Percentiles rank a stretch among this genome's conserved stretches.
Evolutionary conservation across 2,113 vertebrate genomes (phyloP).

Genomic region (Lepidothrix coronata): DNA sequence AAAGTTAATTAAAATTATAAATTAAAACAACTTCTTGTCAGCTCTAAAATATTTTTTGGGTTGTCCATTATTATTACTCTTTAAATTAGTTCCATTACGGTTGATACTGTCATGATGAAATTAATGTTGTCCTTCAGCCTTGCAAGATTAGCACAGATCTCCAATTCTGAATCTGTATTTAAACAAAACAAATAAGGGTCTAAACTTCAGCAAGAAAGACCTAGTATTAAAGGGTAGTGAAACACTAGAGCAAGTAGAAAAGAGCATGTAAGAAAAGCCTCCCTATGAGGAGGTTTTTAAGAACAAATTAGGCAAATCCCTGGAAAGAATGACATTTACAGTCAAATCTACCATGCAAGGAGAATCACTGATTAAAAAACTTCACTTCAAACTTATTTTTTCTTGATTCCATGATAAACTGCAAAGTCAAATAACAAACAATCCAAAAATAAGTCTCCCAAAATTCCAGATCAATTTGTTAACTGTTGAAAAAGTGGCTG

Average conservation of each 20-base stretch:
- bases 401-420: not conserved
- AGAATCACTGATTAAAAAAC: not conserved
- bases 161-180: not conserved
- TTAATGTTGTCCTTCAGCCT: not conserved
- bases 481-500: not conserved
- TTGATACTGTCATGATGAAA: not conserved
- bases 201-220: not conserved
- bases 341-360: not conserved
- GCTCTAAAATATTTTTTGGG: not conserved
- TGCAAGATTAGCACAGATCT: not conserved
- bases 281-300: not conserved
- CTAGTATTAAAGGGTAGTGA: not conserved
- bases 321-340: not conserved
- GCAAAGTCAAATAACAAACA: not conserved
- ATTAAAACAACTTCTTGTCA: not conserved
- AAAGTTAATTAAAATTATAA: not conserved
- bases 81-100: not conserved
- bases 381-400: not conserved
- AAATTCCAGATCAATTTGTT: not conserved
- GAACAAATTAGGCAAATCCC: not conserved
- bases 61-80: not conserved
- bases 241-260: not conserved
- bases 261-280: not conserved
- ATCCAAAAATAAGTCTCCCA: not conserved
- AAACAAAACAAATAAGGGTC: not conserved